Conservation (phyloP, 1,140 invertebrate genomes). For the Littorina saxatilis region DNA sequence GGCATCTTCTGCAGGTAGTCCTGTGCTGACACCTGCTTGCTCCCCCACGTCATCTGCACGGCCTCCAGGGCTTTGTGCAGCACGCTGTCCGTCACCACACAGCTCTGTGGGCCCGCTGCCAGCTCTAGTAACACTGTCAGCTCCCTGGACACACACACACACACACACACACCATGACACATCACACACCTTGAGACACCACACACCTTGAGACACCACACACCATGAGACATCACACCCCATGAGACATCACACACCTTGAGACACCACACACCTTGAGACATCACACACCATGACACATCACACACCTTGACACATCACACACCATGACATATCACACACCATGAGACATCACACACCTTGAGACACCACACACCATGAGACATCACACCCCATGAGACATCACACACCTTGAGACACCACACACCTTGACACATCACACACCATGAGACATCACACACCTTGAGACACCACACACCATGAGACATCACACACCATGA, state of each 20-base stretch:
- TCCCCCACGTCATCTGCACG: slow-evolving; percentile 65
- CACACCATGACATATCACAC: not conserved
- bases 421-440: slow-evolving; percentile 7
- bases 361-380: not conserved
- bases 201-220: not conserved
- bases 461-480: not conserved
- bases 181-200: slow-evolving; percentile 1
- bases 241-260: not conserved
- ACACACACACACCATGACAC: slow-evolving; percentile 13
- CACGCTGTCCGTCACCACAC: slow-evolving; percentile 41
- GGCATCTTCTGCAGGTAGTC: slow-evolving; percentile 61
- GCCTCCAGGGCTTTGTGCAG: slow-evolving; percentile 57
- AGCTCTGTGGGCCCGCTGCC: slow-evolving; percentile 20
- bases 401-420: not conserved
- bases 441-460: slow-evolving; percentile 1
- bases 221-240: not conserved
- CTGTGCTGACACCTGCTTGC: slow-evolving; percentile 56
- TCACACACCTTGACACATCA: not conserved
- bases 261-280: not conserved
- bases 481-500: not conserved
- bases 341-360: slow-evolving; percentile 3
- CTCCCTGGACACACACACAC: slow-evolving; percentile 49
- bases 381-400: not conserved
- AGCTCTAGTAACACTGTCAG: slow-evolving; percentile 62
- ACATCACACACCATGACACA: not conserved